Evolutionary conservation across 2,113 vertebrate species (phyloP).

Genomic region (Deroptyus accipitrinus): DNA sequence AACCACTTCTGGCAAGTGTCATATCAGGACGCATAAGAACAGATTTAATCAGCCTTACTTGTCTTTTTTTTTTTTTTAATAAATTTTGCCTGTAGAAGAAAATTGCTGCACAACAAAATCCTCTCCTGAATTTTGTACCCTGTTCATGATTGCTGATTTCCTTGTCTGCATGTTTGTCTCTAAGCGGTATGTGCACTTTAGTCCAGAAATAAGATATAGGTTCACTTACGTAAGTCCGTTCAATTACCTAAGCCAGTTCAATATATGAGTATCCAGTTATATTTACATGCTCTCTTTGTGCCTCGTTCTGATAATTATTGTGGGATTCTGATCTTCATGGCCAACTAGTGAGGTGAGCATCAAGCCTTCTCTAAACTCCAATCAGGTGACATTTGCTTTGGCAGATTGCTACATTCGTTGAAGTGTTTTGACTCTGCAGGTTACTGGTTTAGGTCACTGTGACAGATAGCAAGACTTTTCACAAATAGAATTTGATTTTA

Average conservation of each 20-base stretch:
- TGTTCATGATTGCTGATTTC: not conserved
- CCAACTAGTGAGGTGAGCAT: not conserved
- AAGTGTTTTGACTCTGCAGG: not conserved
- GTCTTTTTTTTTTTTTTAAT: not conserved
- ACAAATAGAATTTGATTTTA: not conserved
- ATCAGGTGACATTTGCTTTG: not conserved
- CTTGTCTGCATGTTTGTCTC: not conserved
- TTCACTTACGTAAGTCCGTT: not conserved
- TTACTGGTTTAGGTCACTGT: not conserved
- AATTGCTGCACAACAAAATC: not conserved
- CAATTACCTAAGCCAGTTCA: not conserved
- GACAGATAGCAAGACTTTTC: not conserved
- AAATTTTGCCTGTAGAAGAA: not conserved
- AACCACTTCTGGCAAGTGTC: not conserved
- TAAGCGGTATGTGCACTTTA: not conserved
- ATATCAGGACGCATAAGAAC: not conserved
- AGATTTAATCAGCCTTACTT: not conserved
- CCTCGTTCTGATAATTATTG: not conserved
- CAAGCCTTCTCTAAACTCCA: not conserved
- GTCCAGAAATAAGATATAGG: not conserved
- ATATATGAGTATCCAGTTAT: fast-evolving
- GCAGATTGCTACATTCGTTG: not conserved
- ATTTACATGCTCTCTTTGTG: not conserved
- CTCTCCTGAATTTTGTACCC: not conserved
- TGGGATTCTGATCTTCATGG: not conserved